Base-by-base conservation (phyloP, 2,797 vertebrate genomes). In the Cyprinodon diabolis region DNA sequence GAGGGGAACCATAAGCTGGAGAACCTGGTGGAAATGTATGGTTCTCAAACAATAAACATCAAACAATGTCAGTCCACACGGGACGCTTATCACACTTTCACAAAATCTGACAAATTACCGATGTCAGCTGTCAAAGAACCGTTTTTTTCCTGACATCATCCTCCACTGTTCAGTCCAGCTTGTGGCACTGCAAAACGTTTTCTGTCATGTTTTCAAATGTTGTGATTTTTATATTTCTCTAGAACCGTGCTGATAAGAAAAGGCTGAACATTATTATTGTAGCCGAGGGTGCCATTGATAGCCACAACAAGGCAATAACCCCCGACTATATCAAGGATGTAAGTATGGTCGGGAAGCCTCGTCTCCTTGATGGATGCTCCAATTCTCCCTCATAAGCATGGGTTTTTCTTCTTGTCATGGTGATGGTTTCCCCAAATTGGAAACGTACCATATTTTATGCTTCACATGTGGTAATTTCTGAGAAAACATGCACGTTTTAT, bases 191-290 rank as follows among this genome's bases (percentile, higher is more conserved):
- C 85, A 85, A 79, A 88, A 79, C 52, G 0, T 86, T 80, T 74
- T 80, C 82, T 85, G 78, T 89, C 82, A 76, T 86, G 79, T 83
- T 52, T 72, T 78, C 7, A 80, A 74, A 49, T 60, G 40, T 58
- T 63, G 7, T 77, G 74, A 76, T 75, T 84, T 76, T 55, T 70
- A 37, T 80, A 10, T 83, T 73, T 49, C 56, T 80, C 49, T 72
- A 99, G 97, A 99, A 98, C 88, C 98, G 98, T 0, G 97, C 96
- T n/a, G 94, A 95, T 81, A 98, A 96, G 93, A 98, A 99, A 94
- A 95, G 98, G 80, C 93, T 99, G 93, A 99, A 99, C 93, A 97
- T 99, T 89, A 98, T 99, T 85, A 99, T 99, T 81, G 95, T 99
- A 85, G 95, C 98, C 0, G 98, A 99, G 92, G 98, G 98, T 35